These are phyloP conservation scores for Verasper variegatus DNA, from an alignment of 2,113 vertebrate species.

Conservation along the genomic window DNA sequence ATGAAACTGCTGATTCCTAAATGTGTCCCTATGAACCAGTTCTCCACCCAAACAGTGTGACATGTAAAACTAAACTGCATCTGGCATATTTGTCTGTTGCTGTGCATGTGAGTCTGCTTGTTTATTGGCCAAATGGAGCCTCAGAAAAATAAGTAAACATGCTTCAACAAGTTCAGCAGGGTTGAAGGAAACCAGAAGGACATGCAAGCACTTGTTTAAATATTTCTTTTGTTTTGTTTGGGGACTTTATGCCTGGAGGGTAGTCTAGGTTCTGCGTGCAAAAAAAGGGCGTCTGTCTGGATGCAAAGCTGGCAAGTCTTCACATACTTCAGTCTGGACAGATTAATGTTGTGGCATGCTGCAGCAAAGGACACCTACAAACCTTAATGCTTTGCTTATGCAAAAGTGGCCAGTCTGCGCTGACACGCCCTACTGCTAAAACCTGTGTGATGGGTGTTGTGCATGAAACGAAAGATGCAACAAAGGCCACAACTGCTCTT, in stretches of 20 bases:
- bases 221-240: not conserved
- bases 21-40: too few species aligned
- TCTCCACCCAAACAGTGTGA: not conserved
- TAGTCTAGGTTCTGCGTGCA: too few species aligned
- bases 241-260: not conserved
- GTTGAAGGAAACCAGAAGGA: not conserved
- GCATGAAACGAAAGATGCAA: too few species aligned
- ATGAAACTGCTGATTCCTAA: not conserved
- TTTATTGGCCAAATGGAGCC: conserved; percentile 3
- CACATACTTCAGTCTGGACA: not conserved
- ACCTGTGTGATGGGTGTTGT: too few species aligned
- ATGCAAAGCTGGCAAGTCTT: not conserved
- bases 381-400: not conserved
- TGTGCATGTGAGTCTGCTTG: not conserved
- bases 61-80: not conserved
- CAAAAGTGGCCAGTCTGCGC: not conserved
- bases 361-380: not conserved
- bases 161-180: not conserved
- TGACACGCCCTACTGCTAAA: not conserved
- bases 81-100: conserved; percentile 12
- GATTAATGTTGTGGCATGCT: not conserved
- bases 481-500: too few species aligned
- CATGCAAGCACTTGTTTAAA: not conserved
- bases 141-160: not conserved
- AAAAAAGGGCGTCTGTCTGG: not conserved